Conservation (phyloP, 2,113 vertebrate species). For the Heloderma charlesbogerti region DNA sequence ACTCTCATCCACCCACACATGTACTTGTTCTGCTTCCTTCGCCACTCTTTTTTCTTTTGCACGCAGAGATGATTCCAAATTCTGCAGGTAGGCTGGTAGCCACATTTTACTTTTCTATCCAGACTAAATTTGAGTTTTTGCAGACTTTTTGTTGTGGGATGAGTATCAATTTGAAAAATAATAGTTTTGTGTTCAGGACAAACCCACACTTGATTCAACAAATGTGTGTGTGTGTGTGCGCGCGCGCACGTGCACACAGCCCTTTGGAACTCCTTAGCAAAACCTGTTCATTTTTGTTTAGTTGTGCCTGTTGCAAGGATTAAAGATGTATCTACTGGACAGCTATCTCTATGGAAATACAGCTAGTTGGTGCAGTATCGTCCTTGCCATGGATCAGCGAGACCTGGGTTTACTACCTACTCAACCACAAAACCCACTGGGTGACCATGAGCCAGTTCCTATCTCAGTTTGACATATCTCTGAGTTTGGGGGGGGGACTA, state of each 20-base stretch:
- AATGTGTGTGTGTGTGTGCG: too few relatives aligned
- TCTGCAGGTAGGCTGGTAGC: neutral
- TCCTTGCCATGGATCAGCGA: neutral
- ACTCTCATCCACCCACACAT: neutral
- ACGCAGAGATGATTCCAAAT: neutral
- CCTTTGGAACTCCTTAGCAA: neutral
- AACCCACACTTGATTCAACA: neutral
- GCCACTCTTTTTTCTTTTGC: neutral
- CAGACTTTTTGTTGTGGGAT: neutral
- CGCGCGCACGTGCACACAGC: neutral
- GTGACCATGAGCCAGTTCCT: neutral
- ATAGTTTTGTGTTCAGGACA: neutral
- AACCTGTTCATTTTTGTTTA: neutral
- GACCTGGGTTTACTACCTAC: neutral
- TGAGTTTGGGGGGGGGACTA: too few relatives aligned
- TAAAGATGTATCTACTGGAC: neutral
- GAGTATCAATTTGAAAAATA: neutral
- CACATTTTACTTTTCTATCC: neutral
- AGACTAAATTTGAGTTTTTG: neutral
- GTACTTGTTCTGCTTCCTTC: neutral
- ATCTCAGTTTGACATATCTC: neutral
- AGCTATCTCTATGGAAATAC: neutral
- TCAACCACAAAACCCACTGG: neutral
- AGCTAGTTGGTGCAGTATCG: neutral
- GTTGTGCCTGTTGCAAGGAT: neutral